Base-by-base conservation (phyloP, 2,888 invertebrate genomes). In the Osmoderma eremita region DNA sequence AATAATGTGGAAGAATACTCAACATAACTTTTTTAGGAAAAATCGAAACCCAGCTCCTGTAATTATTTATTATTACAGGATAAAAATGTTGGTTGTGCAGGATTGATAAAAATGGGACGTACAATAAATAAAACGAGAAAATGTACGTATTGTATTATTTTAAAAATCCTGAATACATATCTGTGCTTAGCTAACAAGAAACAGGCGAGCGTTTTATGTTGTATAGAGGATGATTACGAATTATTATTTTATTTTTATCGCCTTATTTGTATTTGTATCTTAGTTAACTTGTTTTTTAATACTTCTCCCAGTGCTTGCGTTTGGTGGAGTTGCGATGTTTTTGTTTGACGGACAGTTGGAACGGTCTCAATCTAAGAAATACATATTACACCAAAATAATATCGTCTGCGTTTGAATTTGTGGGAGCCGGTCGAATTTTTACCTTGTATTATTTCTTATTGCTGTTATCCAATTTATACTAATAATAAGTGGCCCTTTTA, bases 61-160 rank as follows among this genome's bases (percentile, higher is more conserved):
- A 56, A 41, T 56, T 56, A 13, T 56, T 56, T 56, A 56, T 56
- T 39, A 56, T 56, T 56, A 56, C 56, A 56, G 56, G 56, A 56
- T 30, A 30, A 41, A 41, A 56, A 36, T 39, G 20, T 56, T 56
- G 39, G 56, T 58, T 24, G 39, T 58, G 58, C 58, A 58, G 58
- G 51, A 65, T 68, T 68, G 68, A 68, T 68, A 68, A 68, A 67
- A 68, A 68, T 68, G 68, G 68, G 65, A 68, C 64, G 64, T 49
- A 64, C 53, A 49, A 30, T 30, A 30, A 42, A 58, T 30, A 48
- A n/a, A 24, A 45, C 42, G 20, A 18, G 42, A 42, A 17, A 58
- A 39, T 58, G 58, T 58, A 58, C 58, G 58, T 58, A 58, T 58
- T 42, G 42, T 15, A 24, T 58, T 41, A 15, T 18, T 12, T 18